Conservation (phyloP, 2,888 invertebrate genomes). For the Anorthoa munda region DNA sequence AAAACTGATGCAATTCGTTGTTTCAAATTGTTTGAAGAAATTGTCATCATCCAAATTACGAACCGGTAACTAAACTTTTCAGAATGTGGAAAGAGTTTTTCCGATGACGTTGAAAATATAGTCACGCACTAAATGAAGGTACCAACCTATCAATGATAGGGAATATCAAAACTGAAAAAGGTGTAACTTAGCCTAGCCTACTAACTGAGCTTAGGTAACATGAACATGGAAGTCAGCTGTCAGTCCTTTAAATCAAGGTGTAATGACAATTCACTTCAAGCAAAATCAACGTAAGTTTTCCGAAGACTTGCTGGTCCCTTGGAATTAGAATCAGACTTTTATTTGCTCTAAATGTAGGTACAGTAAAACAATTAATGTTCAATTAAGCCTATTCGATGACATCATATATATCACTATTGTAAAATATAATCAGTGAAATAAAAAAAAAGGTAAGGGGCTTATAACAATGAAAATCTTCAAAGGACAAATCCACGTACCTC, state of each 20-base stretch:
- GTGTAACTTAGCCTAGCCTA: background rate
- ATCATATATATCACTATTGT: background rate
- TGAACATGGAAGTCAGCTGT: no score
- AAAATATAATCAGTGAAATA: background rate
- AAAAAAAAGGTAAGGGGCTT: no score
- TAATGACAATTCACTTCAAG: no score
- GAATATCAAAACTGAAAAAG: background rate
- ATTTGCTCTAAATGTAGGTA: no score
- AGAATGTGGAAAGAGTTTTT: background rate
- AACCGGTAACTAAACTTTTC: background rate
- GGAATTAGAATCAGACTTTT: no score
- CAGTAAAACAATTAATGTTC: no score
- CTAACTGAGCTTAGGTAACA: no score
- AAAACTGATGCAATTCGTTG: slow-evolving; percentile 7
- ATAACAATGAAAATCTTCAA: no score
- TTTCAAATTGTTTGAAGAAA: slow-evolving; percentile 15
- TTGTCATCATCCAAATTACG: slow-evolving; percentile 9
- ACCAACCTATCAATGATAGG: background rate
- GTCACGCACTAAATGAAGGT: background rate
- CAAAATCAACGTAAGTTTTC: no score
- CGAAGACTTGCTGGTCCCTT: no score
- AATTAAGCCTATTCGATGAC: background rate
- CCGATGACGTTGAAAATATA: slow-evolving; percentile 3
- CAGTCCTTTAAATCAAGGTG: no score
- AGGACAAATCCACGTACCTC: slow-evolving; percentile 90